Evolutionary conservation across 1,140 invertebrate species (phyloP).

Genomic region (Mamestra configurata): DNA sequence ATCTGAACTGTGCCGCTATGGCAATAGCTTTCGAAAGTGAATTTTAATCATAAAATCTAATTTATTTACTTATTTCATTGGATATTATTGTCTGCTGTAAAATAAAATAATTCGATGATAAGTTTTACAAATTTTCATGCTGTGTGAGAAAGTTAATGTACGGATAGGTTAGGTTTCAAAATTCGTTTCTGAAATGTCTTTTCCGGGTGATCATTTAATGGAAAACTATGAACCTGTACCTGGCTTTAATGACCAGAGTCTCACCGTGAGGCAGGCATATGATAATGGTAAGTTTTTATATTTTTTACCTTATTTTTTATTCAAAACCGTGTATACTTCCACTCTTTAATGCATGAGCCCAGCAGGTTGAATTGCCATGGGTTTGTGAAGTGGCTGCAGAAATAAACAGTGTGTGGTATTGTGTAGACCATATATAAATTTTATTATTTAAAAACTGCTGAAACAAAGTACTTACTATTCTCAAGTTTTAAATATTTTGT

Average conservation of each 20-base stretch:
- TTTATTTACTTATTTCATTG: neutral
- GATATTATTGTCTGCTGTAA: neutral
- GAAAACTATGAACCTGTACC: slow-evolving; percentile 57
- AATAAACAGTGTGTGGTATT: no score
- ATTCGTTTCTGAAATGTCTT: slow-evolving; percentile 67
- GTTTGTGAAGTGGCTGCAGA: no score
- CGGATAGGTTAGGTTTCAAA: slow-evolving; percentile 40
- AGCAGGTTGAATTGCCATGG: no score
- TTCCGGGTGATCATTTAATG: slow-evolving; percentile 68
- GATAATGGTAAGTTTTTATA: slow-evolving; percentile 67
- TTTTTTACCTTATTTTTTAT: slow-evolving; percentile 30
- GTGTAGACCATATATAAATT: no score
- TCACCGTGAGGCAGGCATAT: slow-evolving; percentile 70
- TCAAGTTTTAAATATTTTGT: no score
- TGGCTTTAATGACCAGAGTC: slow-evolving; percentile 47
- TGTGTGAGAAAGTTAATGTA: neutral
- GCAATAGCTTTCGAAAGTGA: neutral
- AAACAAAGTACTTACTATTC: no score
- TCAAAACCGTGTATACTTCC: neutral
- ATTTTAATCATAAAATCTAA: neutral
- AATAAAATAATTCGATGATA: neutral
- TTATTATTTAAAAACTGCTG: no score
- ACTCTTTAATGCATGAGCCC: neutral
- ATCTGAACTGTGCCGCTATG: neutral
- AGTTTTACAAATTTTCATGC: neutral